Evolutionary conservation across 37 sponge, comb jelly and placozoan genomes (phyloP), one percentile per base, ranked within the genome.

Genomic region (Tethya wilhelma): DNA sequence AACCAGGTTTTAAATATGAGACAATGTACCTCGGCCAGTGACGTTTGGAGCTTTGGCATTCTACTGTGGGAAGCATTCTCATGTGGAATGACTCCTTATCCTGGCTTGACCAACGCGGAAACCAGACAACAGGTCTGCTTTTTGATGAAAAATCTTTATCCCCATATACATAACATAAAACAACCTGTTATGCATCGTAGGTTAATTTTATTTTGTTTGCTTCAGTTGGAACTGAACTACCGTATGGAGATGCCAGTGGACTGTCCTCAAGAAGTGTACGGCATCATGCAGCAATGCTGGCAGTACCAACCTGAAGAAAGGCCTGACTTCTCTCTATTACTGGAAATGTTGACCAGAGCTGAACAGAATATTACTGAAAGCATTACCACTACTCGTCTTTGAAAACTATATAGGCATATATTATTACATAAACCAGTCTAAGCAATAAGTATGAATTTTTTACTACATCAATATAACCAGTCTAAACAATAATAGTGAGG

Each of bases 11-110:
- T 96, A 2, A 90, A 96, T 44, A 83, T 82, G 56, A 94, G 96
- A 56, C 74, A 75, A 64, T 96, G 90, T 78, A 96, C 91, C 20
- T 72, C 81, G 14, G 64, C 88, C 63, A 90, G 96, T 80, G 96
- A 96, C 45, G 96, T 96, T 20, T 96, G 96, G 96, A 93, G 95
- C 71, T 96, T 75, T 79, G 96, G 96, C 6, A 81, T 96, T 39
- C 81, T 96, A n/a, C 79, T 96, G 38, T 96, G 93, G 94, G 96
- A 96, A 79, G 80, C 75, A 33, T 96, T 83, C 67, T 93, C 94
- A 7, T 79, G 81, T 77, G 96, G 96, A 0, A 90, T 91, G 4
- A 56, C 87, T 25, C 96, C 96, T 45, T 96, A 96, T 64, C 96
- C 96, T 30, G 96, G 91, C n/a, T 78, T 96, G 89, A 49, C 74